phyloP scores from a whole-genome alignment of 2,888 invertebrate genomes.

The Rugalucina vietnamica region DNA sequence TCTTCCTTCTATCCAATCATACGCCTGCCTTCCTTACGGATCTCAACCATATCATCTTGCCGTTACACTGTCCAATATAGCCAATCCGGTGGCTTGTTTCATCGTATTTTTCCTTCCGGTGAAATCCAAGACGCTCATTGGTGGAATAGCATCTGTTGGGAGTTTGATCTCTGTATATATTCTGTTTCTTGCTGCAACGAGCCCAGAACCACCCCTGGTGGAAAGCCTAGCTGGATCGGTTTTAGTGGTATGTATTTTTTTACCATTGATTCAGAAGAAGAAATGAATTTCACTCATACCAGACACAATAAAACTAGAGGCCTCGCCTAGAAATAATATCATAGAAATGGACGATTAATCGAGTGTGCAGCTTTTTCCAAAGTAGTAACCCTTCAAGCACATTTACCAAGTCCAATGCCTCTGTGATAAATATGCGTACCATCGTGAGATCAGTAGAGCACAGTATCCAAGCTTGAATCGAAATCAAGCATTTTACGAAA shows the following conservation, averaged over 20 bases:
- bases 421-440: no score
- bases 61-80: constrained; percentile 90
- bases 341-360: no score
- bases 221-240: constrained; percentile 86
- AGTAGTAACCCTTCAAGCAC: no score
- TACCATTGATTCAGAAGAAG: no score
- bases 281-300: no score
- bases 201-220: constrained; percentile 89
- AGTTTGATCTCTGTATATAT: constrained; percentile 88
- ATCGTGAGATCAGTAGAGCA: no score
- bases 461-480: no score
- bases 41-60: constrained; percentile 90
- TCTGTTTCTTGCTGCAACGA: constrained; percentile 89
- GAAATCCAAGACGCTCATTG: constrained; percentile 63
- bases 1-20: constrained; percentile 92
- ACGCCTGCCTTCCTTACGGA: constrained; percentile 93
- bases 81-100: constrained; percentile 91
- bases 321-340: no score
- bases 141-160: constrained; percentile 80
- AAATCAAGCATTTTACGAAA: no score
- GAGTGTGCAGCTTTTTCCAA: no score
- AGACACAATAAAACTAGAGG: no score
- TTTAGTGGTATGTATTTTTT: constrained; percentile 88
- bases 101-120: constrained; percentile 85
- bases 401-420: no score